Conservation (phyloP, 2,797 vertebrate species). For the Psittacula derbiana region DNA sequence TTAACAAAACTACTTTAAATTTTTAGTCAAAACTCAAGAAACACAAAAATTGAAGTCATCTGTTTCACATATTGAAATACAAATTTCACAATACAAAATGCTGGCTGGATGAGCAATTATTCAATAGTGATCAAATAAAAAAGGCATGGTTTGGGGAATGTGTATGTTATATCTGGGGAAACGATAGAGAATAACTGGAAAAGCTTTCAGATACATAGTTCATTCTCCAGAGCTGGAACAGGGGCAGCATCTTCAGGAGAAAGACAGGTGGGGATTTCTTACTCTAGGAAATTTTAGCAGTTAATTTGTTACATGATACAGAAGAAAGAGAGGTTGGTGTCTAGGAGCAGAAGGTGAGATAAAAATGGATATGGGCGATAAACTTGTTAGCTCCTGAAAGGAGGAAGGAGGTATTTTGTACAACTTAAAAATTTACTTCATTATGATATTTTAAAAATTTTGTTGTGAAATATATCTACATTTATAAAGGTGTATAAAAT, state of each 20-base stretch:
- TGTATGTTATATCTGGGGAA: neutral
- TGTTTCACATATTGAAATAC: neutral
- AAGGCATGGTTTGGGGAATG: neutral
- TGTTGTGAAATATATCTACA: neutral
- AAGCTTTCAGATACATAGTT: neutral
- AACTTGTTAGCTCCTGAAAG: neutral
- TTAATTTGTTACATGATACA: neutral
- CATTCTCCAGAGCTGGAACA: neutral
- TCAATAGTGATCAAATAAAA: neutral
- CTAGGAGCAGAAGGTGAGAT: neutral
- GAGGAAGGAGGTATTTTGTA: neutral
- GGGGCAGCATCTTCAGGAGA: neutral
- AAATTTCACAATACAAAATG: neutral
- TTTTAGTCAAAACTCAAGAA: neutral
- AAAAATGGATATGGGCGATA: neutral
- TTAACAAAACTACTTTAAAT: neutral
- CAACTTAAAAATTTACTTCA: neutral
- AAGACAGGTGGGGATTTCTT: neutral
- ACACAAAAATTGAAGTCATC: neutral
- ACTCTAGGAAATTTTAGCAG: neutral
- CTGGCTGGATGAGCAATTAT: neutral
- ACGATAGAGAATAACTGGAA: neutral
- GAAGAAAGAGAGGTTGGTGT: neutral
- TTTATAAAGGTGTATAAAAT: neutral
- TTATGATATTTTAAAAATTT: neutral